Conservation (phyloP, 2,888 invertebrate genomes). For the Trypoxylon attenuatum region DNA sequence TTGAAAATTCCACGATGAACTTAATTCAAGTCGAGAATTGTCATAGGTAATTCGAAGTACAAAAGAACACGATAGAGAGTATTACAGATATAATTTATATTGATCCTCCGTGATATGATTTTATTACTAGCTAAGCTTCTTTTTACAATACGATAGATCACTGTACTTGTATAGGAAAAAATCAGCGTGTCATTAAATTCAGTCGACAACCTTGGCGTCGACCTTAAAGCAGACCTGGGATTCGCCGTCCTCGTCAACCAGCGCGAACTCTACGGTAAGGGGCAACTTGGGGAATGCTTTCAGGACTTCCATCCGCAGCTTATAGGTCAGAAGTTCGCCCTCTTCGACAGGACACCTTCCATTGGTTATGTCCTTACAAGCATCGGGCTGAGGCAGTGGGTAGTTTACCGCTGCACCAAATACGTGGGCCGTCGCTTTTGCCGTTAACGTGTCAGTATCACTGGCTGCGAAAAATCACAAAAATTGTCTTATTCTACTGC, state of each 20-base stretch:
- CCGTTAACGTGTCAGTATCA: conserved; percentile 51
- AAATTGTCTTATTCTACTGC: neutral
- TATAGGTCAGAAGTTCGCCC: conserved; percentile 63
- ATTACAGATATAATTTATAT: too few relatives aligned
- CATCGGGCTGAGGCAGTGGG: conserved; percentile 60
- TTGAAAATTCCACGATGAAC: too few relatives aligned
- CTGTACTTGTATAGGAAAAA: neutral
- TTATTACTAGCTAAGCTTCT: neutral
- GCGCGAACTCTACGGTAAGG: conserved; percentile 54
- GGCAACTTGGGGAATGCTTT: conserved; percentile 54
- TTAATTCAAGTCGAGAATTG: too few relatives aligned
- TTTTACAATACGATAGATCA: neutral
- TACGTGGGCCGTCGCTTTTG: conserved; percentile 55
- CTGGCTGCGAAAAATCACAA: conserved; percentile 44
- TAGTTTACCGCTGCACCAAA: conserved; percentile 51
- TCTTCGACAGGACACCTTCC: conserved; percentile 65
- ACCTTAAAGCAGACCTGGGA: conserved; percentile 61
- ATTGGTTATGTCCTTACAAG: conserved; percentile 58
- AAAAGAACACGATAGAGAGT: too few relatives aligned
- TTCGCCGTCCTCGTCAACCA: conserved; percentile 51
- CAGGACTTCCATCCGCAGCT: conserved; percentile 62
- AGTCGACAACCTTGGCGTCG: conserved; percentile 43
- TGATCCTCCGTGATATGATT: too few relatives aligned
- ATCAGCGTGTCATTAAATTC: neutral
- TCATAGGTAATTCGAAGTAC: too few relatives aligned